Conservation (phyloP, 1,140 invertebrate genomes). For the Drosophila kikkawai region DNA sequence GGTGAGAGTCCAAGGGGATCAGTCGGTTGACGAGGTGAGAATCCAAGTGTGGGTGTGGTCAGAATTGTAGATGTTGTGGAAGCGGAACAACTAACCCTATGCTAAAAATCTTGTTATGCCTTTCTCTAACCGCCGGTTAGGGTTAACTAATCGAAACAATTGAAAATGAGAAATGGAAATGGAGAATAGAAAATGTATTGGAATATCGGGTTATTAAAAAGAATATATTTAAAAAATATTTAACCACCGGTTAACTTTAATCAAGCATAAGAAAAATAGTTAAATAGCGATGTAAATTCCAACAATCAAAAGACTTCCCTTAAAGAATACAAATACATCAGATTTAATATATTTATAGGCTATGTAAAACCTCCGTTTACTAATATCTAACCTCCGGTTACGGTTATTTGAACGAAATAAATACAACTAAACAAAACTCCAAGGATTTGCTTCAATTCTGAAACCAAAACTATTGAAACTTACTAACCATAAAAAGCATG, state of each 20-base stretch:
- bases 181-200: no score
- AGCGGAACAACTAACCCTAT: conserved; percentile 1
- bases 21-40: conserved; percentile 9
- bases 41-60: conserved; percentile 2
- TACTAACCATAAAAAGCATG: not conserved
- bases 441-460: not conserved
- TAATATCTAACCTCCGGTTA: not conserved
- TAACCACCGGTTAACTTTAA: not conserved
- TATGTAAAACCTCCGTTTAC: not conserved
- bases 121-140: not conserved
- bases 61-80: not conserved
- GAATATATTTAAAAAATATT: no score
- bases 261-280: not conserved
- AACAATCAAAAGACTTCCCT: no score
- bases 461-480: not conserved
- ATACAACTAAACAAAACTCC: not conserved
- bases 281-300: no score
- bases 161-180: not conserved
- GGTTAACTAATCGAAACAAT: not conserved
- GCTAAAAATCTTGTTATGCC: not conserved
- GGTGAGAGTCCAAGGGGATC: conserved; percentile 52
- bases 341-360: no score
- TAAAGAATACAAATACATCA: no score
- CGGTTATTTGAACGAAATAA: not conserved
- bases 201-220: not conserved